Percentiles rank a stretch among this genome's conserved stretches.
These are phyloP conservation scores for Sclerurus mexicanus DNA, from an alignment of 2,113 vertebrate species.

Conservation along the genomic window DNA sequence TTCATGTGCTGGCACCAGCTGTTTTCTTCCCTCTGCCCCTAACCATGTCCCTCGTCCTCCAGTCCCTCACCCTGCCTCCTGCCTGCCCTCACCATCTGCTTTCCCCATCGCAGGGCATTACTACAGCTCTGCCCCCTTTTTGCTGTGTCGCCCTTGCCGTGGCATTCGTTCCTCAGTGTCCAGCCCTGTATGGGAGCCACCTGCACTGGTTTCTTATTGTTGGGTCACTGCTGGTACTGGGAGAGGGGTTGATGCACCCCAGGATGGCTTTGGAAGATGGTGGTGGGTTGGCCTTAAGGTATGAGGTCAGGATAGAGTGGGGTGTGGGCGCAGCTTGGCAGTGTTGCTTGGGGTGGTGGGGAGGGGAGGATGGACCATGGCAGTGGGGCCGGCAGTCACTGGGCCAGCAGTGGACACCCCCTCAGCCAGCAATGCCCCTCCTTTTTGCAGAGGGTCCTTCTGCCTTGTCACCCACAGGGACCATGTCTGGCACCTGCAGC, in stretches of 20 bases:
- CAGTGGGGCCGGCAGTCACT: background rate
- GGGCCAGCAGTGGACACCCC: background rate
- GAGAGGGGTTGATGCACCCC: background rate
- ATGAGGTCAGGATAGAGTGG: accelerated
- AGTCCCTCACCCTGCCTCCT: background rate
- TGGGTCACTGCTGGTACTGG: background rate
- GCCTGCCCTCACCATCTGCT: background rate
- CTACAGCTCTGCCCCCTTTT: background rate
- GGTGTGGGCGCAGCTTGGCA: accelerated
- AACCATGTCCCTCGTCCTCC: background rate
- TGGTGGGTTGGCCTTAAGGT: background rate
- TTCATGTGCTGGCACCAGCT: slow-evolving; percentile 39
- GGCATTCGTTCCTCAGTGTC: background rate
- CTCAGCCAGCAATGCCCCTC: background rate
- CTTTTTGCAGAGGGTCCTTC: slow-evolving; percentile 45
- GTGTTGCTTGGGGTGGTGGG: accelerated
- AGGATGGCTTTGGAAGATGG: background rate
- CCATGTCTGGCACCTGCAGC: background rate
- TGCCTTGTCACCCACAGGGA: background rate
- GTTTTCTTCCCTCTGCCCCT: background rate
- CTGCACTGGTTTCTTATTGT: background rate
- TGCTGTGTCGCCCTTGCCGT: background rate
- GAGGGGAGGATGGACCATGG: background rate
- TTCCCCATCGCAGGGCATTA: background rate
- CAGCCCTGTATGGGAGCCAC: background rate